Evolutionary conservation across 1,140 invertebrate genomes (phyloP).

Genomic region (Monomorium pharaonis): DNA sequence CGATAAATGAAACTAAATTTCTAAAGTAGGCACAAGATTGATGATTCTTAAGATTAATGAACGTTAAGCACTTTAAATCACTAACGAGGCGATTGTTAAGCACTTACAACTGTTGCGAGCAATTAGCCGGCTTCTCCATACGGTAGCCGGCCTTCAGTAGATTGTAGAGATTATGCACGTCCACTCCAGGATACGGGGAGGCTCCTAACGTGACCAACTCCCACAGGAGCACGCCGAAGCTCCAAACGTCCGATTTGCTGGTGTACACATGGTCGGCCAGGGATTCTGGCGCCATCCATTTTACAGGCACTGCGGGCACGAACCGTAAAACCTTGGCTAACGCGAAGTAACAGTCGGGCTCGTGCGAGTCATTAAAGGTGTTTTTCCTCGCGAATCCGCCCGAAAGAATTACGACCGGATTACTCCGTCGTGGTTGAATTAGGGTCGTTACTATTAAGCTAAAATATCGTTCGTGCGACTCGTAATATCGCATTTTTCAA

Average conservation of each 20-base stretch:
- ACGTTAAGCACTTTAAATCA: background rate
- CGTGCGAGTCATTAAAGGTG: conserved; percentile 36
- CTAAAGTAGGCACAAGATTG: background rate
- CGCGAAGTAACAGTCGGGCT: conserved; percentile 26
- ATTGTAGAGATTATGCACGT: conserved; percentile 91
- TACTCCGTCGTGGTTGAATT: conserved; percentile 21
- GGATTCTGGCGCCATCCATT: conserved; percentile 96
- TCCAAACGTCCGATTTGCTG: conserved; percentile 96
- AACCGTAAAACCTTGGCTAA: conserved; percentile 55
- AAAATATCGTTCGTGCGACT: background rate
- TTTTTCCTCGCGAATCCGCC: conserved; percentile 35
- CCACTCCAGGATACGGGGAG: conserved; percentile 92
- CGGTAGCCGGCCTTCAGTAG: conserved; percentile 92
- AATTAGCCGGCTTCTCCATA: conserved; percentile 93
- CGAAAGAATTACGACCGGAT: conserved; percentile 39
- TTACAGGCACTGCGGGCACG: conserved; percentile 88
- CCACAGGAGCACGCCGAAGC: conserved; percentile 95
- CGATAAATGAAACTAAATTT: background rate
- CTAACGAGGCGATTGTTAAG: background rate
- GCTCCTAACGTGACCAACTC: conserved; percentile 94
- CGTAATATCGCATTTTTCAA: background rate
- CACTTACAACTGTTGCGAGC: conserved; percentile 92
- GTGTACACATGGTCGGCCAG: conserved; percentile 95
- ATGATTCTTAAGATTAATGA: background rate
- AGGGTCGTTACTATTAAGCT: conserved; percentile 12